Conservation (phyloP, 2,113 vertebrate genomes). For the Sterna hirundo region DNA sequence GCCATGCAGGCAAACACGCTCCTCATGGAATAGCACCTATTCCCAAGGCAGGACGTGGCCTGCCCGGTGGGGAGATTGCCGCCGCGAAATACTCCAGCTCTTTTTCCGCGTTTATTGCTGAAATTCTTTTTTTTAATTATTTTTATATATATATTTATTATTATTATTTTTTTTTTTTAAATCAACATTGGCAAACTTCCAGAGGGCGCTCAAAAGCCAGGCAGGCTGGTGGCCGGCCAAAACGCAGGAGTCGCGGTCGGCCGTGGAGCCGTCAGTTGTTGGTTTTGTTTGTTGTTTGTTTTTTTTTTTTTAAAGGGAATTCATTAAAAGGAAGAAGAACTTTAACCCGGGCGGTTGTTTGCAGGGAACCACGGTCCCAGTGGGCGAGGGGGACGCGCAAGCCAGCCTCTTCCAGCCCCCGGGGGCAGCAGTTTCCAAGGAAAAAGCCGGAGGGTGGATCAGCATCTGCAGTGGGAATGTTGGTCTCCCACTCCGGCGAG, state of each 20-base stretch:
- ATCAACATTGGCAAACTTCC: constrained; percentile 8
- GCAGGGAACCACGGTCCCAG: neutral
- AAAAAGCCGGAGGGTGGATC: neutral
- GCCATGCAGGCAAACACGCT: rapidly evolving
- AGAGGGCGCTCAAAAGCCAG: neutral
- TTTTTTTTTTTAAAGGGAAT: neutral
- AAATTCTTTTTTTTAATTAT: neutral
- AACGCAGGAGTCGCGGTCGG: neutral
- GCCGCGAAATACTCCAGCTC: neutral
- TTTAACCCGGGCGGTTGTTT: neutral
- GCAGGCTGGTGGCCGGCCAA: rapidly evolving
- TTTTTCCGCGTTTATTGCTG: constrained; percentile 25
- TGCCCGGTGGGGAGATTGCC: rapidly evolving
- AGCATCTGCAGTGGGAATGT: neutral
- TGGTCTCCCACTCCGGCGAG: neutral
- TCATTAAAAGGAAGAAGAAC: constrained; percentile 10
- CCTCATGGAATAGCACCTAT: rapidly evolving
- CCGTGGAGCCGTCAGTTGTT: neutral
- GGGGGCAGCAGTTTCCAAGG: neutral
- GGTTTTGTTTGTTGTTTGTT: neutral
- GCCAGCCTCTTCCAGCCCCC: neutral
- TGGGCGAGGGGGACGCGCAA: rapidly evolving
- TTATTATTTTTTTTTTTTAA: neutral
- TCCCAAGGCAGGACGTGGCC: neutral
- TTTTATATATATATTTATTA: neutral